Conservation (phyloP, 2,888 invertebrate species). For the Luperina nickerlii region DNA sequence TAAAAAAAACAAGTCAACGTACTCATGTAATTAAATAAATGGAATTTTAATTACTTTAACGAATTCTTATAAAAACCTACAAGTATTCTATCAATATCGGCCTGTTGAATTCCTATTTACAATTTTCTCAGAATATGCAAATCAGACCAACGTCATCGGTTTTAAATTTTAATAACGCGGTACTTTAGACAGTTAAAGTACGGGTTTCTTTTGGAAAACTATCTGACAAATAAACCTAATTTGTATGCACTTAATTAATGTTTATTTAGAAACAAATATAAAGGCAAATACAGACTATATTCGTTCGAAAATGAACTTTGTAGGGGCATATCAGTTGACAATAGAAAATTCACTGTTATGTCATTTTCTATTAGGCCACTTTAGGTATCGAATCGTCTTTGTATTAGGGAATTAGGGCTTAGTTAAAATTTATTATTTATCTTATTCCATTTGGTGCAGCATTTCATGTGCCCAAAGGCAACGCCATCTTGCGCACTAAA, state of each 20-base stretch:
- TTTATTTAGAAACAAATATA: slow-evolving; percentile 12
- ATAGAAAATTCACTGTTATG: background rate
- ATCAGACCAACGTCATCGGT: slow-evolving; percentile 11
- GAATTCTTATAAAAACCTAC: background rate
- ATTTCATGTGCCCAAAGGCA: slow-evolving; percentile 4
- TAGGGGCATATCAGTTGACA: background rate
- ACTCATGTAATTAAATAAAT: slow-evolving; percentile 11
- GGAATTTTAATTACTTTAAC: slow-evolving; percentile 18
- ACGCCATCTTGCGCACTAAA: background rate
- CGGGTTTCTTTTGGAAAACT: slow-evolving; percentile 17
- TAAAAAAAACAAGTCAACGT: background rate
- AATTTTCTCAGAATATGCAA: slow-evolving; percentile 13
- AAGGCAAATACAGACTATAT: background rate
- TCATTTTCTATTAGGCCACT: background rate
- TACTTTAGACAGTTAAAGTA: slow-evolving; percentile 1
- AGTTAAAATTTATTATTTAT: background rate
- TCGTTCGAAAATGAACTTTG: background rate
- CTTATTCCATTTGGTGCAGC: background rate
- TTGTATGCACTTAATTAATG: slow-evolving; percentile 19
- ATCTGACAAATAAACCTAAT: slow-evolving; percentile 5
- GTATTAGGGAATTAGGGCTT: background rate
- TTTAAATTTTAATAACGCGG: slow-evolving; percentile 13
- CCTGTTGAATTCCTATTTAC: background rate
- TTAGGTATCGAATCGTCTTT: background rate
- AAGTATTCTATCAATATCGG: background rate